Conservation (phyloP, 2,888 invertebrate genomes). For the Actias luna region DNA sequence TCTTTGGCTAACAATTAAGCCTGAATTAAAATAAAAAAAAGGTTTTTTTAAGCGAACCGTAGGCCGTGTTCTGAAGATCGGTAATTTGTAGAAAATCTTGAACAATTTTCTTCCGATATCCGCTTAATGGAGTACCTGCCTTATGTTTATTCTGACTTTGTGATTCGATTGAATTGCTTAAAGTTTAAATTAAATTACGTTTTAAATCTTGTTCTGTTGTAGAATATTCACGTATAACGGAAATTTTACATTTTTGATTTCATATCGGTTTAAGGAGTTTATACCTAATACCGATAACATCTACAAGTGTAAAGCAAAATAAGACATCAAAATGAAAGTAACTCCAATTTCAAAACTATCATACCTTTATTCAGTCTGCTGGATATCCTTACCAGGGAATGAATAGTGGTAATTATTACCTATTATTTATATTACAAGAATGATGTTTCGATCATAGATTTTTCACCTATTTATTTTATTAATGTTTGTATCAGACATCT, state of each 20-base stretch:
- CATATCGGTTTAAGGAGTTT: background rate
- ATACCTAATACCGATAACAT: too few species aligned
- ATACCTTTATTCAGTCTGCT: too few species aligned
- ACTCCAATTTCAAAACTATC: too few species aligned
- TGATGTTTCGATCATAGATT: too few species aligned
- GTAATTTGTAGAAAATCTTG: conserved; percentile 76
- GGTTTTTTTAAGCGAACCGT: conserved; percentile 59
- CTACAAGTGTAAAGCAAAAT: background rate
- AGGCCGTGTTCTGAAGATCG: conserved; percentile 52
- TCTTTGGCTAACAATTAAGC: conserved; percentile 70
- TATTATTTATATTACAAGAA: too few species aligned
- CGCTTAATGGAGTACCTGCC: conserved; percentile 68
- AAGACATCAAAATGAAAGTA: too few species aligned
- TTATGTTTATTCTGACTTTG: conserved; percentile 69
- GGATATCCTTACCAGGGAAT: too few species aligned
- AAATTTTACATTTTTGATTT: background rate
- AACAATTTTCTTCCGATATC: conserved; percentile 63
- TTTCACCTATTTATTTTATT: too few species aligned
- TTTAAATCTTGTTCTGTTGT: conserved; percentile 41
- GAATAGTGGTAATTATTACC: too few species aligned
- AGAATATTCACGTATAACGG: conserved; percentile 16
- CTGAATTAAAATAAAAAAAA: conserved; percentile 62
- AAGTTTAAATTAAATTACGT: conserved; percentile 54
- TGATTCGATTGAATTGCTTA: conserved; percentile 59
- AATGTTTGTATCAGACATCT: too few species aligned